Base-by-base conservation (phyloP, 2,888 invertebrate species). In the Sphaerophoria taeniata region DNA sequence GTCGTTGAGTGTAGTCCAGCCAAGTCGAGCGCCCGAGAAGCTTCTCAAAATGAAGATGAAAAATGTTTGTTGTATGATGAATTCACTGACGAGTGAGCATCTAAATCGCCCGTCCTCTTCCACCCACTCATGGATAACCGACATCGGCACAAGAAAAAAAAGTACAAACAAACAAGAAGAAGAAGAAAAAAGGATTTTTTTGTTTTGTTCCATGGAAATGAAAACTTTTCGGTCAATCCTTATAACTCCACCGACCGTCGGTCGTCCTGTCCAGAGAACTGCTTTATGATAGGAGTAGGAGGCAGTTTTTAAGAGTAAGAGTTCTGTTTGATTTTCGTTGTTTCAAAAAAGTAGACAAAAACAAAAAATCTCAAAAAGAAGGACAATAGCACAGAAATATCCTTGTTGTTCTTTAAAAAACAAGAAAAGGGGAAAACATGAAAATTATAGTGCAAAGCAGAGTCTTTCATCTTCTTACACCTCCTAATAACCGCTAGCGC, bases 311-410 rank as follows among this genome's bases (percentile, higher is more conserved):
- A n/a, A n/a, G 39, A 43, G 56, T 34, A 45, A 81, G 74, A 82
- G 69, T 74, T 83, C 45, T 72, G 80, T 84, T 84, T 75, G 84
- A 84, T 80, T 80, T 83, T 71, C 70, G 74, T 83, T 78, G 78
- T 65, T 78, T 70, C 9, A 34, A n/a, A 14, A 9, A 36, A 58
- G 53, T 33, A 73, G 63, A 63, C 16, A 11, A 24, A 67, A 67
- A 56, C 63, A 70, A 61, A n/a, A 45, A 39, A 53, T 14, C n/a
- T n/a, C n/a, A 7, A 14, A 67, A 69, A 33, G 67, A 72, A 70
- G 63, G 76, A 85, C 80, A 85, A 85, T 85, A 51, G 76, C 85
- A 76, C 80, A 58, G 76, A 81, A 85, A 81, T 81, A 81, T 77
- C 81, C 73, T 85, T 85, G 69, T 80, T 81, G 81, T 85, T 74